Evolutionary conservation across 2,113 vertebrate species (phyloP), one percentile per base, ranked within the genome.

Genomic region (Hoplias malabaricus): DNA sequence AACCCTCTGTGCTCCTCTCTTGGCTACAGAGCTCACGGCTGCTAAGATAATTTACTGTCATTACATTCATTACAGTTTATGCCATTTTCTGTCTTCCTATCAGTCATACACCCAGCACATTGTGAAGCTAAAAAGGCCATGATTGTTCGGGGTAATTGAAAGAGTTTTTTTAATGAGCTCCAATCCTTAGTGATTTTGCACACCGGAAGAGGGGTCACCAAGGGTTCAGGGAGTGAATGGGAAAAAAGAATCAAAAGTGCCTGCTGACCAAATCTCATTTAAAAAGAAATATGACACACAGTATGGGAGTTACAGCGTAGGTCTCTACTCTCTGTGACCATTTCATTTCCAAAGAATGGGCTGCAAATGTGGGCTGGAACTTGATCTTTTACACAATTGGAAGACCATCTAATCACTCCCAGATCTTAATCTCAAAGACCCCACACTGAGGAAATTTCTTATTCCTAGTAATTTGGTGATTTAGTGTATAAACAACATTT

Each of bases 31-130:
- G 31, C 16, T 21, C 12, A 11, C 46, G 66, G 19, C 68, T 65
- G 68, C 68, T 71, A 50, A 54, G 27, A 80, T 67, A 21, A 79
- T 73, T 73, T 74, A 63, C 63, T 42, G 63, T 57, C 69, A 57
- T 21, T 67, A 56, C 57, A 70, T 34, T 43, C 23, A 16, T 6
- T 14, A 43, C 23, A 66, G 36, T 66, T 16, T 9, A n/a, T 65
- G 13, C 19, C 11, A 66, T 56, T 43, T 54, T 65, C 57, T 19
- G 59, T 46, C 57, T 31, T 53, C 42, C 42, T 54, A 61, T 70
- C 75, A 21, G 34, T 68, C 36, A 73, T n/a, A 61, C 63, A 42
- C 73, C 53, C 71, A 31, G 48, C 63, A n/a, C 34, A 66, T 40
- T 79, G 69, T 5, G 13, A 38, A 50, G 57, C 43, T 23, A 73